Evolutionary conservation across 1,140 invertebrate genomes (phyloP), one percentile per base, ranked within the genome.

Genomic region (Phenacoccus solenopsis): DNA sequence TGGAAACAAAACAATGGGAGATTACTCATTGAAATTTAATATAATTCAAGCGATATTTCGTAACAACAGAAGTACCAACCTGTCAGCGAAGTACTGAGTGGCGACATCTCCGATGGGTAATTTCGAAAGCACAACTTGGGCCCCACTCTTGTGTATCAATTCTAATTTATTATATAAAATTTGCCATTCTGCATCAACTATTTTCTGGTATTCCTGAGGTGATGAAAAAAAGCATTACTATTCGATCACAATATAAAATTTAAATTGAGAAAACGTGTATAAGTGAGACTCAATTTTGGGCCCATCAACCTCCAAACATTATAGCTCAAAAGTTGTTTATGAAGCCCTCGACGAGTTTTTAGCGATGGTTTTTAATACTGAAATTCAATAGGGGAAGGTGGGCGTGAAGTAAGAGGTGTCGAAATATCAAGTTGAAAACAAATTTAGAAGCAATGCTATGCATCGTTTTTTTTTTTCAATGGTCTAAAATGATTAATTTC

Each of bases 31-130:
- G n/a, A 67, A 59, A 7, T n/a, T 12, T 38, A n/a, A 38, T 10
- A 10, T 10, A 12, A 38, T 9, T 61, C 12, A 61, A 16, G 20
- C 21, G 25, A 2, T 35, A 28, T 35, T 30, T 12, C 10, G 9
- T 10, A n/a, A 38, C 3, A 24, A 10, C 1, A 25, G 9, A 25
- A 12, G 32, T 13, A 71, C 75, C 78, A 76, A 89, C 89, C 91
- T 85, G 80, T 99, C 98, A 67, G 98, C 97, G 82, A 99, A 99
- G 84, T 95, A 99, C 81, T 99, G 98, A 9, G 98, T 99, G 27
- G 98, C 98, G 10, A 99, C 97, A 83, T 99, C 98, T 9, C 98
- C 98, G 78, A 99, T 99, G 3, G 98, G 97, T 72, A 99, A 82
- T 79, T 97, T 98, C 1, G 96, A 98, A 0, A 99, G 82, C 38